phyloP scores from a whole-genome alignment of 1,140 invertebrate genomes.

The Diorhabda carinulata region DNA sequence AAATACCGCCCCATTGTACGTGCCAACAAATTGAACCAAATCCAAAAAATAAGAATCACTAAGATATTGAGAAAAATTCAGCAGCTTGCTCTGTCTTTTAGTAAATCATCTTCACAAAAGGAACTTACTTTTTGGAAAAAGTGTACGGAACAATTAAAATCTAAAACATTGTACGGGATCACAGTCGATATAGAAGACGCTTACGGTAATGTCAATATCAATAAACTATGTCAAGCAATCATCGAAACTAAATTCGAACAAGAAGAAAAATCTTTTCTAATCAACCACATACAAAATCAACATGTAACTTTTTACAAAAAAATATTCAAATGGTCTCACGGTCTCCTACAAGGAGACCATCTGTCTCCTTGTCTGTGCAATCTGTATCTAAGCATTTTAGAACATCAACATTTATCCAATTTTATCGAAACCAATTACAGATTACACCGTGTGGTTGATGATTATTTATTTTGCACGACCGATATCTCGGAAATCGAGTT shows the following conservation, averaged over 20 bases:
- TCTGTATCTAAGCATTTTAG: conserved; percentile 20
- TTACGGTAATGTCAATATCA: conserved; percentile 20
- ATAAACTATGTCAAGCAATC: conserved; percentile 5
- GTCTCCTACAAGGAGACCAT: conserved; percentile 22
- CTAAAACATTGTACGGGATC: conserved; percentile 12
- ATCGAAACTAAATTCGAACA: not conserved
- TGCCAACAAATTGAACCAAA: conserved; percentile 4
- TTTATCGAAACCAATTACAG: conserved; percentile 7
- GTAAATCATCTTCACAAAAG: not conserved
- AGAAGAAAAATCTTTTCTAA: conserved; percentile 12
- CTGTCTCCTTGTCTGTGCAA: conserved; percentile 23
- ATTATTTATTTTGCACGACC: conserved; percentile 22
- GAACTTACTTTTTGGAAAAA: conserved; percentile 12
- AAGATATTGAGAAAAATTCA: conserved; percentile 12
- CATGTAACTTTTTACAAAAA: conserved; percentile 16
- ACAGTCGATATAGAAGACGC: conserved; percentile 23
- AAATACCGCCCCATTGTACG: conserved; percentile 15
- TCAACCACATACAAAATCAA: conserved; percentile 18
- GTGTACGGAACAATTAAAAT: not conserved
- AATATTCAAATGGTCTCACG: conserved; percentile 22
- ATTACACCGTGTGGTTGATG: conserved; percentile 21
- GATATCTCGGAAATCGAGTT: not conserved
- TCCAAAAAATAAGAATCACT: conserved; percentile 9
- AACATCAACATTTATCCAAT: conserved; percentile 10
- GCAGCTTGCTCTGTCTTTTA: conserved; percentile 7